Base-by-base conservation (phyloP, 2,113 vertebrate species). In the Actinemys pallida region DNA sequence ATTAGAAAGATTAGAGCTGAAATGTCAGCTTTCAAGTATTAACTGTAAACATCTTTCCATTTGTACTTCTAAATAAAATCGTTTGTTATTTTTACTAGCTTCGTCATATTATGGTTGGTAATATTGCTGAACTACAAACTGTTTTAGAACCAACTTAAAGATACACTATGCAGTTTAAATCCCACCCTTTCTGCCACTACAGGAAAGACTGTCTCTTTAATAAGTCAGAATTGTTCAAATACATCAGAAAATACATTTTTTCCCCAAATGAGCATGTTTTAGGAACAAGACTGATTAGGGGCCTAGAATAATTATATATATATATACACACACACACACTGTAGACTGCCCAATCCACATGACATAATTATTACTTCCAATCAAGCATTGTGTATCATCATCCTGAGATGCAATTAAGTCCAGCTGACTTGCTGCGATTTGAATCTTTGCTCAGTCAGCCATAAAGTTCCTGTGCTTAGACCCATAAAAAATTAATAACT, bases 401-500 rank as follows among this genome's bases (percentile, higher is more conserved):
- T 93, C 89, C 91, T 53, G 72, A 92, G 80, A 90, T 90, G 78
- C 87, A 94, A 90, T 95, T 97, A 95, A 65, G 75, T 86, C 65
- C 90, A 56, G 35, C 31, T 92, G 85, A n/a, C 78, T 94, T 94
- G 90, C 81, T 88, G 90, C 90, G 91, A 89, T 89, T 87, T 29
- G 56, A 90, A 94, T 96, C 88, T 92, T 96, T 96, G 87, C 72
- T 97, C 86, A 93, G 80, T 90, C 93, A 96, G 90, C 89, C 92
- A 86, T 94, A 94, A 97, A 97, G 93, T 95, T 76, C 81, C 50
- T 81, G 54, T 69, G 93, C 72, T 45, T 0, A 47, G 27, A 54
- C 47, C 89, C 80, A 93, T 96, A 96, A 96, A 97, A 97, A 92
- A 95, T 94, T 97, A 94, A 96, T 96, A 88, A 93, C 83, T 95